A percentile compares a stretch with the other conserved stretches of the same genome.
phyloP scores from a whole-genome alignment of 2,888 invertebrate genomes.

The Rhogogaster chlorosoma region DNA sequence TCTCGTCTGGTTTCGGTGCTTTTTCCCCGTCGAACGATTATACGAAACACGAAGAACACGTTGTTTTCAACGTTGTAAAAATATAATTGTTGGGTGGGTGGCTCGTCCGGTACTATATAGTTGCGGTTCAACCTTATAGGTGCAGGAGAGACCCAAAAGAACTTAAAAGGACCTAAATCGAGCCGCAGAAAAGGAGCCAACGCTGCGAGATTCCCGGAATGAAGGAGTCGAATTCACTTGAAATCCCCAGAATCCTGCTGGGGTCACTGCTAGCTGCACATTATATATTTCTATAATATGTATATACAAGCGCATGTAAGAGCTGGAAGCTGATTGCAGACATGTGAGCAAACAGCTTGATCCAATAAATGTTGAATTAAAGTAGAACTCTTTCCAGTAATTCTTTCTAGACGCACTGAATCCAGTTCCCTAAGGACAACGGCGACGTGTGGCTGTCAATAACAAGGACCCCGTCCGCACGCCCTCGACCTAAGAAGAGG shows the following conservation, averaged over 20 bases:
- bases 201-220: slow-evolving; percentile 28
- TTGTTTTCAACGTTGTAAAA: slow-evolving; percentile 51
- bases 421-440: slow-evolving; percentile 43
- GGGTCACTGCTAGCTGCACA: background rate
- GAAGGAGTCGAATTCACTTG: slow-evolving; percentile 3
- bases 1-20: slow-evolving; percentile 48
- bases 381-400: slow-evolving; percentile 49
- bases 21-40: slow-evolving; percentile 38
- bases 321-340: slow-evolving; percentile 42
- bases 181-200: slow-evolving; percentile 30
- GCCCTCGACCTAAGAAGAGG: slow-evolving; percentile 42
- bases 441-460: slow-evolving; percentile 48
- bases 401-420: slow-evolving; percentile 40
- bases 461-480: slow-evolving; percentile 37
- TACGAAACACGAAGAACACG: slow-evolving; percentile 47
- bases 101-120: slow-evolving; percentile 12
- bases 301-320: background rate
- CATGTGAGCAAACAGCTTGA: slow-evolving; percentile 46
- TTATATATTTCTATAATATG: background rate
- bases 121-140: slow-evolving; percentile 13
- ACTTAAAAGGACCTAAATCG: slow-evolving; percentile 35
- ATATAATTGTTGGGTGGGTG: slow-evolving; percentile 52
- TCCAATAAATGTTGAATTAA: slow-evolving; percentile 46
- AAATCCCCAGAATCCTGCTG: background rate
- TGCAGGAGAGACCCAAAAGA: slow-evolving; percentile 31